phyloP scores from a whole-genome alignment of 2,113 vertebrate genomes.

The Crotalus helleri region DNA sequence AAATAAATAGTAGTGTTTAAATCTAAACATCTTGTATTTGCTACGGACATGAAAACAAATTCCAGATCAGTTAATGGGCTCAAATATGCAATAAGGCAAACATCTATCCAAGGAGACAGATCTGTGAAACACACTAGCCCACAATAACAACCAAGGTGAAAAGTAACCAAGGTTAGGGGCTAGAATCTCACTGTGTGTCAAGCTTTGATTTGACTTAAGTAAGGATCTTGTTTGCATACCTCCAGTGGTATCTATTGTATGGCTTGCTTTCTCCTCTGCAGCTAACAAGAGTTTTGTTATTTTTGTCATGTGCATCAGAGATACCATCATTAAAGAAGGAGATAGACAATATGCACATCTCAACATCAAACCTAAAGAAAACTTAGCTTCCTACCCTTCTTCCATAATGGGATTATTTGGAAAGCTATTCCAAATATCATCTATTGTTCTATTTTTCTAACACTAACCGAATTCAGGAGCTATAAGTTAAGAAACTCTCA shows the following conservation, averaged over 20 bases:
- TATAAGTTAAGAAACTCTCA: neutral
- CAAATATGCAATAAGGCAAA: neutral
- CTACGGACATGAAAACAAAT: too few species aligned
- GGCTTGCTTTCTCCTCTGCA: neutral
- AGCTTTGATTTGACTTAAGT: neutral
- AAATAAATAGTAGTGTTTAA: too few species aligned
- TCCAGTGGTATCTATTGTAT: neutral
- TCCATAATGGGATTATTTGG: neutral
- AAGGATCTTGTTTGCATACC: neutral
- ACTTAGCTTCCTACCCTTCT: neutral
- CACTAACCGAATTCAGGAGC: neutral
- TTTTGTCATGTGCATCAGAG: neutral
- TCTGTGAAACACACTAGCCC: neutral
- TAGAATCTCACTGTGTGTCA: neutral
- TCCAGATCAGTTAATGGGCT: neutral
- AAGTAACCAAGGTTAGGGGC: neutral
- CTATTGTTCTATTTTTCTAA: neutral
- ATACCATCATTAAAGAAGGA: neutral
- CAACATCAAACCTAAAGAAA: neutral
- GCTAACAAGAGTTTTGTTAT: neutral
- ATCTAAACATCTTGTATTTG: too few species aligned
- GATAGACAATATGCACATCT: neutral
- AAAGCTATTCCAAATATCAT: neutral
- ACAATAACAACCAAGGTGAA: neutral
- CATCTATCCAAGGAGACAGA: neutral